Evolutionary conservation across 2,113 vertebrate species (phyloP), one percentile per base, ranked within the genome.

Genomic region (Acanthisitta chloris): DNA sequence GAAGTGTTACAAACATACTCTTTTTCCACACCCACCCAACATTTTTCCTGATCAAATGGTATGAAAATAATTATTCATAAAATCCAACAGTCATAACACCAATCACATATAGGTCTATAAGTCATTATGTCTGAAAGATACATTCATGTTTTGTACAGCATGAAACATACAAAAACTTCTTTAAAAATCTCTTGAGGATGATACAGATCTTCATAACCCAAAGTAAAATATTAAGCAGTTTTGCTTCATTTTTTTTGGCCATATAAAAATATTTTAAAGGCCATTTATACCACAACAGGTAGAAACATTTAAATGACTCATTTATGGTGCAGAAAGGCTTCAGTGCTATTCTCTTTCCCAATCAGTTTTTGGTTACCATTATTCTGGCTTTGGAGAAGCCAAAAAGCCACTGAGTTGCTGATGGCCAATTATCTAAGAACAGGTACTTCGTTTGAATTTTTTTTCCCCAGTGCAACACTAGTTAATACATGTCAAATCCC

Each of bases 71-170:
- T 96, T 97, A 97, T 97, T 94, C 81, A 94, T 96, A 97, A 93
- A 98, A 97, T 97, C 86, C 95, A 92, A 96, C 96, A 98, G 94
- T 97, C 97, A 81, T 97, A 96, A 97, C 95, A 98, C 93, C 91
- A 88, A 81, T 88, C 96, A 97, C 62, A 8, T 95, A 94, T 86
- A 96, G 89, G 82, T 95, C 91, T 96, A 90, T 92, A 96, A 81
- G 85, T 97, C 67, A 92, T 96, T 96, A 96, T 92, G 95, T 87
- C 83, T 94, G 90, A 97, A 98, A 98, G 97, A 97, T 98, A 98
- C 98, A 98, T 98, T 98, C 98, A 98, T 96, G 95, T 98, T 98
- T 97, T 97, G 92, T 98, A 98, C 97, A 98, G 97, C 97, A 97
- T 96, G 95, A 98, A 97, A 98, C 97, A 97, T 98, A 98, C 96